Conservation (phyloP, 1,140 invertebrate species). For the Catajapyx aquilonaris region DNA sequence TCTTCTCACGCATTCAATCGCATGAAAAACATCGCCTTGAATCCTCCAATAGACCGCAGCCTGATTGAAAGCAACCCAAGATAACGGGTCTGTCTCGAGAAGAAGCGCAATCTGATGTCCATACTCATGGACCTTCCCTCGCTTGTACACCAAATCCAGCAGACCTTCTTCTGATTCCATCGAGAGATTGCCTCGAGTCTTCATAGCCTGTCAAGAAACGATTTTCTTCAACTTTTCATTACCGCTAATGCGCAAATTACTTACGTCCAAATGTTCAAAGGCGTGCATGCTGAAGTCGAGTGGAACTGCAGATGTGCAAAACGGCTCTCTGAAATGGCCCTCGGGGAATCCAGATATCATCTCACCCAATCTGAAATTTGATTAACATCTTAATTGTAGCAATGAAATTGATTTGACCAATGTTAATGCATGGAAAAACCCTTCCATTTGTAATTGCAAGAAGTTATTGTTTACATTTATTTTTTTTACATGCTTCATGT, state of each 20-base stretch:
- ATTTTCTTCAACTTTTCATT: no score
- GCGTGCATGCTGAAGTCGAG: conserved; percentile 51
- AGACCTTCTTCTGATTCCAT: conserved; percentile 39
- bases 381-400: no score
- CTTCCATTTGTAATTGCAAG: no score
- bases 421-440: no score
- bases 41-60: conserved; percentile 70
- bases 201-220: no score
- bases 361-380: no score
- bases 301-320: conserved; percentile 39
- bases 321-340: conserved; percentile 23
- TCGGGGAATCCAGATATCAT: conserved; percentile 12
- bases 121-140: conserved; percentile 39
- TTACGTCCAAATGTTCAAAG: conserved; percentile 61
- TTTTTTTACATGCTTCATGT: no score
- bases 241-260: no score
- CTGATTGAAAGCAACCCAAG: conserved; percentile 67
- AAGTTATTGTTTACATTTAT: no score
- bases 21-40: conserved; percentile 50
- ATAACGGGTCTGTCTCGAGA: conserved; percentile 44
- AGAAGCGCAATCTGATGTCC: conserved; percentile 38
- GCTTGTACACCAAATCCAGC: conserved; percentile 33
- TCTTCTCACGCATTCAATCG: conserved; percentile 56
- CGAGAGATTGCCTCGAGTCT: conserved; percentile 35
- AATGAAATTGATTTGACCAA: no score